Percentiles rank a stretch among this genome's conserved stretches.
Conservation (phyloP, 2,888 invertebrate species). For the Rotaria macrura region DNA sequence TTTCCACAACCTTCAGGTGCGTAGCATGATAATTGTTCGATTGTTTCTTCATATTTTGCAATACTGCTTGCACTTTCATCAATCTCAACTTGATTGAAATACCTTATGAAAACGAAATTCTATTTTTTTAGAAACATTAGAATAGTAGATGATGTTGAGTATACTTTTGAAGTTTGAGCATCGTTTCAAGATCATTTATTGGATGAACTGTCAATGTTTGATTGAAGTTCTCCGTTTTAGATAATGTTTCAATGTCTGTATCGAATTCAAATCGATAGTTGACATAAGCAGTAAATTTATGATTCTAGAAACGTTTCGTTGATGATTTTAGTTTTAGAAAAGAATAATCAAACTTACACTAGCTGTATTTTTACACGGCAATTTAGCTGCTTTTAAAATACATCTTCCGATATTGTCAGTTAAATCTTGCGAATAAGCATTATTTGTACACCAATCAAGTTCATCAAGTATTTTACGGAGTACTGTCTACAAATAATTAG, state of each 20-base stretch:
- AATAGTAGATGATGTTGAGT: too few species aligned
- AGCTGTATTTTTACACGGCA: slow-evolving; percentile 56
- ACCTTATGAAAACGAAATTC: background rate
- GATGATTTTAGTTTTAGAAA: background rate
- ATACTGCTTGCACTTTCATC: slow-evolving; percentile 50
- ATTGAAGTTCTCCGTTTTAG: slow-evolving; percentile 40
- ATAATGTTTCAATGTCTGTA: slow-evolving; percentile 38
- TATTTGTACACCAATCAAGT: slow-evolving; percentile 78
- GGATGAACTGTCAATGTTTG: slow-evolving; percentile 47
- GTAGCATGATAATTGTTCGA: slow-evolving; percentile 50
- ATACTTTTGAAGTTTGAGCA: slow-evolving; percentile 48
- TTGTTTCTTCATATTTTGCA: slow-evolving; percentile 50
- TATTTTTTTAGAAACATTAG: background rate
- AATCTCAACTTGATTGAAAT: slow-evolving; percentile 44
- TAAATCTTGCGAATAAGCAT: slow-evolving; percentile 68
- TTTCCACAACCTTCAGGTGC: slow-evolving; percentile 50
- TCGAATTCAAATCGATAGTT: slow-evolving; percentile 42
- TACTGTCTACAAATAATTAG: slow-evolving; percentile 57
- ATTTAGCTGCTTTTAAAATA: slow-evolving; percentile 62
- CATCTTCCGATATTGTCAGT: slow-evolving; percentile 80
- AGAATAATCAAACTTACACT: slow-evolving; percentile 52
- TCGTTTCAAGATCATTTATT: slow-evolving; percentile 47
- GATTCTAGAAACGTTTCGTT: slow-evolving; percentile 36
- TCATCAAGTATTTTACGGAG: slow-evolving; percentile 65
- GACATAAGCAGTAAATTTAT: slow-evolving; percentile 37